Conservation (phyloP, 2,888 invertebrate genomes). For the Phyto melanocephala region DNA sequence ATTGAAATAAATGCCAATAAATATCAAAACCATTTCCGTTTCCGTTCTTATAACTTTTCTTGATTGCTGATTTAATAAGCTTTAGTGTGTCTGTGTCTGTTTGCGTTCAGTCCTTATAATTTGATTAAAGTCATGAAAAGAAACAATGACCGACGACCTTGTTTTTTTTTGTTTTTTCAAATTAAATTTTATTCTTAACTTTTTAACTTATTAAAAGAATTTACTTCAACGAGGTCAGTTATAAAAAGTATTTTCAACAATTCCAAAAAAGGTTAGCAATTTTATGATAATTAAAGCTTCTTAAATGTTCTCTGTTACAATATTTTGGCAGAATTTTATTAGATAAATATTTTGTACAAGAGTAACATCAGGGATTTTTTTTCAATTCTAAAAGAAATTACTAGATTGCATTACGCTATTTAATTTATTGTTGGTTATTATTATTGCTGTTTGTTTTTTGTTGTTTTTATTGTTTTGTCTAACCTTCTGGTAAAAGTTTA, state of each 20-base stretch:
- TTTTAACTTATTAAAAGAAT: neutral
- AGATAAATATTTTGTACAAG: no score
- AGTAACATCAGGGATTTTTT: no score
- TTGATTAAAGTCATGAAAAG: constrained; percentile 8
- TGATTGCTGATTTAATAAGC: no score
- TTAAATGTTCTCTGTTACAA: no score
- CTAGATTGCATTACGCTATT: no score
- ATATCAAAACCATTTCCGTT: constrained; percentile 46
- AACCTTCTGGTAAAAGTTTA: constrained; percentile 53
- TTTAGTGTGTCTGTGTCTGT: neutral
- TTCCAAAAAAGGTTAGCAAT: no score
- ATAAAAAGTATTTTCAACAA: neutral
- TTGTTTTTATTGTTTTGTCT: neutral
- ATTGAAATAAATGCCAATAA: constrained; percentile 48
- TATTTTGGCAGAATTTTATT: no score
- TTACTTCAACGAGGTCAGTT: neutral
- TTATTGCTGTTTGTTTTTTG: neutral
- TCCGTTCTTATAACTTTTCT: constrained; percentile 1
- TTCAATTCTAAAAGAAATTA: no score
- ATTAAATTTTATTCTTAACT: constrained; percentile 9
- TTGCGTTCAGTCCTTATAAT: neutral
- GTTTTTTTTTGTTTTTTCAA: no score
- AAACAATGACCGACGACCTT: neutral
- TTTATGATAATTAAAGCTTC: no score
- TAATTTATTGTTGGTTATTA: neutral